Evolutionary conservation across 1,140 invertebrate genomes (phyloP), one percentile per base, ranked within the genome.

Genomic region (Bombus huntii): DNA sequence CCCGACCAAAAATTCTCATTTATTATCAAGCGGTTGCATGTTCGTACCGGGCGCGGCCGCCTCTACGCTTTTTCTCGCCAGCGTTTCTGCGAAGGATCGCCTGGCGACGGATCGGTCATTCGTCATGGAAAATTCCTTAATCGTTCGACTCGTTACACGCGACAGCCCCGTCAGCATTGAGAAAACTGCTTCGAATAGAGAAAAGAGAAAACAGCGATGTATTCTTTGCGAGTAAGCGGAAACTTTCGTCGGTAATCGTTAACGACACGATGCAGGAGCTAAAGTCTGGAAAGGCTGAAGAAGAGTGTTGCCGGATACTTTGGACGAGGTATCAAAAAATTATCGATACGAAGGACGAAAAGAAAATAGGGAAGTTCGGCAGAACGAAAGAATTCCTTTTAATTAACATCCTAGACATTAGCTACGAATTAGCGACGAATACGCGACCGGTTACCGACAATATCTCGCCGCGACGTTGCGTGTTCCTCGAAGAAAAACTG

Each of bases 1-100:
- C 37, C 59, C 70, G 79, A 81, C 78, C 80, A 90, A 90, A 90
- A 90, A 90, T 90, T 84, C n/a, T 88, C 82, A 88, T 90, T 90
- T 90, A 90, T 90, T 79, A 62, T 82, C 59, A 57, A 62, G 31
- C 75, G 12, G 12, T 57, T 47, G 65, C 85, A 71, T 82, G 79
- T 72, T 44, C 59, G 68, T 15, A 68, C 18, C 5, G 15, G 1
- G n/a, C 28, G 8, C 15, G 13, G 25, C 28, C 75, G 31, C 80
- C 85, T 79, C 79, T 68, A 66, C 42, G 39, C 77, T 79, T 82
- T 81, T 87, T 75, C 10, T 47, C n/a, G 37, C 53, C 37, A 53
- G 28, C 39, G 78, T 82, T 88, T 85, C 85, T 71, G 78, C 88
- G 18, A 31, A 28, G 4, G 31, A 73, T 42, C 47, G 47, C 47